Evolutionary conservation across 2,888 invertebrate species (phyloP).

Genomic region (Heliconius charithonia): DNA sequence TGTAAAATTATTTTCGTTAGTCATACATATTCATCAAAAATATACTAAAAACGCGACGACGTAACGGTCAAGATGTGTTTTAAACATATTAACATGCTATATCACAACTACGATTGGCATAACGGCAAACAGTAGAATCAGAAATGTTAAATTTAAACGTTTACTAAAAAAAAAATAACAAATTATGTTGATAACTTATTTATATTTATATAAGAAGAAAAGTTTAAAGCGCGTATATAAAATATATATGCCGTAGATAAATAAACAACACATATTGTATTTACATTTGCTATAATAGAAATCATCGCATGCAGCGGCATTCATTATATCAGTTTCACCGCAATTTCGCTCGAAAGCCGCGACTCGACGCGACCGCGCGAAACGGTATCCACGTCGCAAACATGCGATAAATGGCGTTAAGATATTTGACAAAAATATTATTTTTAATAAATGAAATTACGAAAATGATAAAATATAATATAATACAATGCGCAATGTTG

Average conservation of each 20-base stretch:
- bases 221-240: background rate
- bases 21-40: constrained; percentile 55
- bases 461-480: constrained; percentile 53
- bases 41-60: constrained; percentile 63
- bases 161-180: background rate
- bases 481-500: too few species aligned
- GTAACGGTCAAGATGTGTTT: constrained; percentile 71
- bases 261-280: constrained; percentile 15
- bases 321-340: constrained; percentile 75
- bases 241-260: background rate
- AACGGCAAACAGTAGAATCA: constrained; percentile 33
- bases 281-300: constrained; percentile 39
- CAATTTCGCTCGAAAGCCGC: constrained; percentile 75
- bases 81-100: constrained; percentile 63
- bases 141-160: background rate
- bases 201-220: background rate
- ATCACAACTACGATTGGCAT: constrained; percentile 42
- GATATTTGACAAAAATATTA: constrained; percentile 67
- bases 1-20: background rate
- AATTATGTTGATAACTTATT: background rate
- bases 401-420: constrained; percentile 76
- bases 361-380: constrained; percentile 68
- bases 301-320: constrained; percentile 55
- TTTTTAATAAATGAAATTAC: constrained; percentile 59
- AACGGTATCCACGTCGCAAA: constrained; percentile 68